Base-by-base conservation (phyloP, 2,888 invertebrate genomes). In the Zele albiditarsus region DNA sequence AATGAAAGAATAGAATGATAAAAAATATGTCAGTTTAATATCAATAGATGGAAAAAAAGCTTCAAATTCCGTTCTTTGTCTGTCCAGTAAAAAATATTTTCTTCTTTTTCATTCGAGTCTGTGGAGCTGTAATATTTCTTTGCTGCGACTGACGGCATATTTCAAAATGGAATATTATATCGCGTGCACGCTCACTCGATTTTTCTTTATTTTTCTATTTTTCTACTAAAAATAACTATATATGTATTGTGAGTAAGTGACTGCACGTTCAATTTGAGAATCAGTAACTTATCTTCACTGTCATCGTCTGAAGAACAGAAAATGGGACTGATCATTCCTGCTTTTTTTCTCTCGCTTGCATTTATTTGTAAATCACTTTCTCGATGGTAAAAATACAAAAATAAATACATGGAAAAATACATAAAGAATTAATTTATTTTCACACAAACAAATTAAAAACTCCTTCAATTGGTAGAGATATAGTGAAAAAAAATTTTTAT, bases 81-180 rank as follows among this genome's bases (percentile, higher is more conserved):
- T 46, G n/a, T 46, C 46, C 46, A 46, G 46, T 46, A n/a, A n/a
- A n/a, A 20, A 8, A 53, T 53, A n/a, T 53, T 53, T 53, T 2
- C 20, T 53, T 20, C 20, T 20, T 53, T 53, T 53, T 23, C 10
- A 53, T 53, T 53, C 53, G 20, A 20, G 20, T 53, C 8, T 20
- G n/a, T 10, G n/a, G 53, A 20, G 20, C 46, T 46, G 53, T 20
- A 53, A 3, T 53, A 5, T 20, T 23, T 53, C 20, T 53, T 6
- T 8, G 20, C 53, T 53, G 53, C 53, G 20, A 53, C 53, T 53
- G 53, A 53, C 53, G 53, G 53, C 20, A 53, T 53, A 53, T 53
- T 53, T 20, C 8, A 10, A 53, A 53, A 53, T 53, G 8, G 10
- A 53, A 20, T 10, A 20, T 53, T 20, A 53, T 53, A 23, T 53